These are phyloP conservation scores for Tridacna gigas DNA, from an alignment of 2,888 invertebrate species.

Conservation along the genomic window DNA sequence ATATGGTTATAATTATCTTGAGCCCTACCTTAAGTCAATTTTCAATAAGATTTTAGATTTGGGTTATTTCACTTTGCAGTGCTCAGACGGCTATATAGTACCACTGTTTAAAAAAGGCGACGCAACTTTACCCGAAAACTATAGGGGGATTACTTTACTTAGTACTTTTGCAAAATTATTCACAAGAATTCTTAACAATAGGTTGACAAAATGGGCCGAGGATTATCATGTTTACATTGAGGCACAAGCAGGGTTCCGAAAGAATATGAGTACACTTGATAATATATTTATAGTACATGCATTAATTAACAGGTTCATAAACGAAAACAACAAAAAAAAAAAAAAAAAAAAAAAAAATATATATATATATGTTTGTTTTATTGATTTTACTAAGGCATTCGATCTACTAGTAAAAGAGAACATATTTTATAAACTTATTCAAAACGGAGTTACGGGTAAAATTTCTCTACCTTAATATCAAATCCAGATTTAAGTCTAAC, in stretches of 20 bases:
- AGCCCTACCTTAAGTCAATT: background rate
- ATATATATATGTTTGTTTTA: conserved; percentile 35
- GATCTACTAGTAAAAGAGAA: conserved; percentile 33
- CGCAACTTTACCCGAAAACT: conserved; percentile 1
- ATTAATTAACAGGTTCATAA: too few species aligned
- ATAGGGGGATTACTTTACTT: conserved; percentile 20
- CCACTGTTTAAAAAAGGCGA: conserved; percentile 4
- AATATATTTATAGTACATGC: conserved; percentile 41
- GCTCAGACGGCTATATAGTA: conserved; percentile 7
- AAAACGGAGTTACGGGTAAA: conserved; percentile 34
- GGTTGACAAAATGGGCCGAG: background rate
- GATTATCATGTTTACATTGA: conserved; percentile 11
- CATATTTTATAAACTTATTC: conserved; percentile 41
- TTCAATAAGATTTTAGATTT: background rate
- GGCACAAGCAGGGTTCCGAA: conserved; percentile 43
- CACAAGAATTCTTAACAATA: conserved; percentile 13
- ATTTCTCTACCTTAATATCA: background rate
- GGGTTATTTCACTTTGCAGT: background rate
- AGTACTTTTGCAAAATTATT: conserved; percentile 25
- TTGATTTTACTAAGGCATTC: conserved; percentile 48
- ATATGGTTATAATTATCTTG: background rate
- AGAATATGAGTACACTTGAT: conserved; percentile 29
- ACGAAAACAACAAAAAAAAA: too few species aligned
- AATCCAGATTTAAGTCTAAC: background rate
- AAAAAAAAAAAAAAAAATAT: conserved; percentile 19